These are phyloP conservation scores for Selenia dentaria DNA, from an alignment of 2,888 invertebrate species.

Conservation along the genomic window DNA sequence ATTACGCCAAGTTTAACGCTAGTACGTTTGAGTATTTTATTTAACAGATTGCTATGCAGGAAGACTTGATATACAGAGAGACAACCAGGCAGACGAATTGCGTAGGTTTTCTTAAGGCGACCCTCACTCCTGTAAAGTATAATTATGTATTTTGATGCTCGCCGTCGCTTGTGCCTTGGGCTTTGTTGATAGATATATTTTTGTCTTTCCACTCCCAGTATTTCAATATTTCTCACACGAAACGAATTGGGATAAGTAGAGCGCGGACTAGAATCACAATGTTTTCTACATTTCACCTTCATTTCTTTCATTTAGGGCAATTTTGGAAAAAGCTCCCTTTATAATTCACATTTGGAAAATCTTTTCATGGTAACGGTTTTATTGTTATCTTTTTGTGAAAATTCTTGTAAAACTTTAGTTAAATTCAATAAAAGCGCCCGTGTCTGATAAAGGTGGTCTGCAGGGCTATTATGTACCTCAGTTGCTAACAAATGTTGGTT, in stretches of 20 bases:
- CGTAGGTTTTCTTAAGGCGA: no score
- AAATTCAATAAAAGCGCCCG: no score
- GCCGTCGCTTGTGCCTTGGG: slow-evolving; percentile 26
- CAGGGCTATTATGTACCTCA: no score
- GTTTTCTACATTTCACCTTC: slow-evolving; percentile 38
- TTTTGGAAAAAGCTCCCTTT: slow-evolving; percentile 42
- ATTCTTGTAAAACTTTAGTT: not conserved
- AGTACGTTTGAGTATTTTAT: no score
- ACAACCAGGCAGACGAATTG: no score
- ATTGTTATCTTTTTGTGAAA: slow-evolving; percentile 13
- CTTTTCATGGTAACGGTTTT: slow-evolving; percentile 4
- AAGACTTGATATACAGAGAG: no score
- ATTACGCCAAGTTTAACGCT: no score
- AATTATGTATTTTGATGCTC: no score
- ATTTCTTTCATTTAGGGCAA: slow-evolving; percentile 44
- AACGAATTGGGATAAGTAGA: slow-evolving; percentile 54
- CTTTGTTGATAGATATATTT: slow-evolving; percentile 48
- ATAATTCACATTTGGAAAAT: slow-evolving; percentile 39
- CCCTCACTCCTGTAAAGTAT: no score
- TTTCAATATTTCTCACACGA: slow-evolving; percentile 67
- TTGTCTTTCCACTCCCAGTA: slow-evolving; percentile 44
- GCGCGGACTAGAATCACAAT: slow-evolving; percentile 50
- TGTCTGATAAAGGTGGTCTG: no score
- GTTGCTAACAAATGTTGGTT: no score
- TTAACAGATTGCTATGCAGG: no score